Evolutionary conservation across 1,140 invertebrate species (phyloP).

Genomic region (Phortica variegata): DNA sequence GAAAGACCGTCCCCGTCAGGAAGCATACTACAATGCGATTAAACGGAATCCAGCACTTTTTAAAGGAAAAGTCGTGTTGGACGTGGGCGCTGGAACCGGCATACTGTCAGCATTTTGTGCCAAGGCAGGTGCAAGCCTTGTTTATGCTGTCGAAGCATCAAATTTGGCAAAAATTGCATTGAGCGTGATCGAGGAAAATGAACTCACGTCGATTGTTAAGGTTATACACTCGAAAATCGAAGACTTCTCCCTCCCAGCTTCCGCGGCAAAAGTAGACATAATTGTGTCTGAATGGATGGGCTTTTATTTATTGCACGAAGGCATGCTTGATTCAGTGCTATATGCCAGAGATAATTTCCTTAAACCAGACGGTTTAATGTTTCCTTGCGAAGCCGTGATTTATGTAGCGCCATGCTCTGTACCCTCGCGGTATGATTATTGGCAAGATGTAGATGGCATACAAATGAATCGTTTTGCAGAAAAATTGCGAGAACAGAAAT

Average conservation of each 20-base stretch:
- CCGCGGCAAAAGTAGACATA: slow-evolving; percentile 85
- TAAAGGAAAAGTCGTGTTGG: slow-evolving; percentile 79
- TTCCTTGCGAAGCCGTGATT: slow-evolving; percentile 64
- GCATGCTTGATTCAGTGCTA: slow-evolving; percentile 93
- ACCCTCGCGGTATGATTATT: slow-evolving; percentile 65
- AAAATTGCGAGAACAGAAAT: slow-evolving; percentile 59
- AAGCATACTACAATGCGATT: slow-evolving; percentile 82
- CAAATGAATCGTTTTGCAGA: slow-evolving; percentile 61
- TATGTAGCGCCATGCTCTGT: slow-evolving; percentile 71
- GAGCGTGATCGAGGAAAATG: slow-evolving; percentile 78
- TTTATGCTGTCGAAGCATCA: slow-evolving; percentile 92
- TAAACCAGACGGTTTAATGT: slow-evolving; percentile 70
- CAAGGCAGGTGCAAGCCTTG: slow-evolving; percentile 87
- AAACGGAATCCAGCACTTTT: slow-evolving; percentile 68
- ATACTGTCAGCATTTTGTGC: slow-evolving; percentile 95
- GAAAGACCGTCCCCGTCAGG: slow-evolving; percentile 76
- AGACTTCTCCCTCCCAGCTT: slow-evolving; percentile 73
- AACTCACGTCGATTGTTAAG: slow-evolving; percentile 61
- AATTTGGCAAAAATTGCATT: slow-evolving; percentile 84
- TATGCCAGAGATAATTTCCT: slow-evolving; percentile 92
- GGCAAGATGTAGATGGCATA: slow-evolving; percentile 63
- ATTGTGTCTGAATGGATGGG: slow-evolving; percentile 99
- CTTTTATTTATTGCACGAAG: slow-evolving; percentile 97
- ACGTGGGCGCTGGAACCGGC: slow-evolving; percentile 96
- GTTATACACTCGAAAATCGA: slow-evolving; percentile 65